phyloP scores from a whole-genome alignment of 2,113 vertebrate genomes.

The Dolichallabes microphthalmus region DNA sequence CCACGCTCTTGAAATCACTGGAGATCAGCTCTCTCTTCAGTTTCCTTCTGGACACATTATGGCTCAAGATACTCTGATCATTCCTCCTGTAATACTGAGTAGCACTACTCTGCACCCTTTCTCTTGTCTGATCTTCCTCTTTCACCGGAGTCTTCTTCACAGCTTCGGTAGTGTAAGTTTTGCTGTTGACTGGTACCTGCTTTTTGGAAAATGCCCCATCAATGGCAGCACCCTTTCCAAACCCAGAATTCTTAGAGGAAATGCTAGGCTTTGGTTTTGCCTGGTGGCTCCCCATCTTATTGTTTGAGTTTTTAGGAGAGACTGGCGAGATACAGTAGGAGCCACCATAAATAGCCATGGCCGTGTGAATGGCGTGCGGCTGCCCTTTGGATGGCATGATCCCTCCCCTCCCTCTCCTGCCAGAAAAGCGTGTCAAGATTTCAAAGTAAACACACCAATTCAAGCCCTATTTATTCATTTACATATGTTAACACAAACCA shows the following conservation, averaged over 20 bases:
- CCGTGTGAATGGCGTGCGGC: no score
- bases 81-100: fast-evolving
- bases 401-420: no score
- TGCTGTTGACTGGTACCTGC: conserved; percentile 48
- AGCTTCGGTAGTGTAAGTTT: not conserved
- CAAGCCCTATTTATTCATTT: no score
- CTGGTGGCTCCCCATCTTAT: not conserved
- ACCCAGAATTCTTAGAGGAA: conserved; percentile 39
- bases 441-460: no score
- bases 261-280: not conserved
- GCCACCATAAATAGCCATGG: no score
- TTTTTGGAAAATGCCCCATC: conserved; percentile 48
- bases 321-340: not conserved
- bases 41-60: conserved; percentile 34
- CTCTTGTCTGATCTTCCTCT: conserved; percentile 13
- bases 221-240: conserved; percentile 58
- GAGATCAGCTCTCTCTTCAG: conserved; percentile 55
- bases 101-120: not conserved
- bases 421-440: no score
- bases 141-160: conserved; percentile 31
- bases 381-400: no score
- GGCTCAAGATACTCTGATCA: not conserved
- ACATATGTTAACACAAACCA: no score
- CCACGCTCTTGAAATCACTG: conserved; percentile 49
- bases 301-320: conserved; percentile 17